A percentile compares a stretch with the other conserved stretches of the same genome.
Evolutionary conservation across 35 echinoderm and acorn worm species (phyloP).

Genomic region (Ophiothrix spiculata): DNA sequence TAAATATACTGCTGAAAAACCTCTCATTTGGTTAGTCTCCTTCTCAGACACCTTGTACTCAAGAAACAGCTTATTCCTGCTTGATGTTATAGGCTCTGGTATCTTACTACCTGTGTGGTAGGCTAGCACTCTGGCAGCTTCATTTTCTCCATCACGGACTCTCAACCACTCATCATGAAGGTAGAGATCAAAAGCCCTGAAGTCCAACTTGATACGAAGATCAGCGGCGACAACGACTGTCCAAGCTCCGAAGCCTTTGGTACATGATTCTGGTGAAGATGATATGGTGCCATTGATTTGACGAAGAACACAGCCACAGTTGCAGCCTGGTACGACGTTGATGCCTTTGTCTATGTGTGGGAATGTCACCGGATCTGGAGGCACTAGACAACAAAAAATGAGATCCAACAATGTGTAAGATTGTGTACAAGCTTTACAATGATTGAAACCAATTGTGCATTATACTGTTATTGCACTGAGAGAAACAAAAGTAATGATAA

Average conservation of each 20-base stretch:
- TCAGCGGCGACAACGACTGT: conserved; percentile 39
- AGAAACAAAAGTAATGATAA: too few relatives aligned
- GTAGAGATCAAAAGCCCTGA: conserved; percentile 66
- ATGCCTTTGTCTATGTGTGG: not conserved
- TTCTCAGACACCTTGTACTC: conserved; percentile 60
- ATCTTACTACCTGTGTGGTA: conserved; percentile 69
- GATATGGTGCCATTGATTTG: not conserved
- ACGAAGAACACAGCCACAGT: not conserved
- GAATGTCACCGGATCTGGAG: not conserved
- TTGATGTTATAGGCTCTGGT: conserved; percentile 51
- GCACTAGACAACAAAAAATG: too few relatives aligned
- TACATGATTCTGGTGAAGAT: conserved; percentile 1
- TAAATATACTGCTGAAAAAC: conserved; percentile 42
- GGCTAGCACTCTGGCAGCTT: conserved; percentile 49
- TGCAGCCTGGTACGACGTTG: not conserved
- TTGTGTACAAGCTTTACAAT: too few relatives aligned
- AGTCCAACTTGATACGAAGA: conserved; percentile 53
- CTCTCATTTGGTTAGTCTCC: conserved; percentile 32
- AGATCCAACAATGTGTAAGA: too few relatives aligned
- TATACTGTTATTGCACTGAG: too few relatives aligned
- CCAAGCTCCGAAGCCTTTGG: conserved; percentile 26
- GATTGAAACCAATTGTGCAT: too few relatives aligned
- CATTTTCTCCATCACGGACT: conserved; percentile 56
- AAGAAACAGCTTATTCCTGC: conserved; percentile 57
- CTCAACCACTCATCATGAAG: conserved; percentile 65